phyloP scores from a whole-genome alignment of 1,140 invertebrate species.

The Planococcus citri region DNA sequence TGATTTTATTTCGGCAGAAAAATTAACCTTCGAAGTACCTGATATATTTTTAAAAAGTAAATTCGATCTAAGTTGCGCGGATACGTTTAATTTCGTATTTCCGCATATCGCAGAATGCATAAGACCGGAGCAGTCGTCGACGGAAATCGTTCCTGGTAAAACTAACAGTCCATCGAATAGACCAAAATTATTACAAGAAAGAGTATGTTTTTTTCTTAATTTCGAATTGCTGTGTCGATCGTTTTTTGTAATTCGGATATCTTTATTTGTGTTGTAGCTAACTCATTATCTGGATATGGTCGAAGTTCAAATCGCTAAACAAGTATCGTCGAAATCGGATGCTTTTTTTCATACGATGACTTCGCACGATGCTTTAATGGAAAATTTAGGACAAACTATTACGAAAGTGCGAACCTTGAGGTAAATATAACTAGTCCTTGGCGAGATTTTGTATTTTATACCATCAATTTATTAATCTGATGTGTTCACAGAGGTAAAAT shows the following conservation, averaged over 20 bases:
- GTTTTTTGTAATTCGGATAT: too few species aligned
- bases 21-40: slow-evolving; percentile 40
- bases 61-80: slow-evolving; percentile 66
- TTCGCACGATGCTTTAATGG: slow-evolving; percentile 84
- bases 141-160: background rate
- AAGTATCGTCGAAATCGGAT: slow-evolving; percentile 89
- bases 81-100: slow-evolving; percentile 75
- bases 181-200: slow-evolving; percentile 9
- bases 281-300: slow-evolving; percentile 90
- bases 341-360: slow-evolving; percentile 96
- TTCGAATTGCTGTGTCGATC: background rate
- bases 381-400: slow-evolving; percentile 71
- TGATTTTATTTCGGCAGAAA: slow-evolving; percentile 23
- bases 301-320: slow-evolving; percentile 87
- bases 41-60: slow-evolving; percentile 70
- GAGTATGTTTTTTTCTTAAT: background rate
- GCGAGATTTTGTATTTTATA: too few species aligned
- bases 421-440: too few species aligned
- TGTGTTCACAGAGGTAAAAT: slow-evolving; percentile 26
- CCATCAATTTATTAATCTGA: background rate
- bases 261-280: slow-evolving; percentile 43
- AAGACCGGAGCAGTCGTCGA: background rate
- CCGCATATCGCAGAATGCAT: slow-evolving; percentile 24
- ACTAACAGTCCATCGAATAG: slow-evolving; percentile 1
- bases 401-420: slow-evolving; percentile 60